Base-by-base conservation (phyloP, 2,797 vertebrate genomes). In the Hipposideros larvatus region DNA sequence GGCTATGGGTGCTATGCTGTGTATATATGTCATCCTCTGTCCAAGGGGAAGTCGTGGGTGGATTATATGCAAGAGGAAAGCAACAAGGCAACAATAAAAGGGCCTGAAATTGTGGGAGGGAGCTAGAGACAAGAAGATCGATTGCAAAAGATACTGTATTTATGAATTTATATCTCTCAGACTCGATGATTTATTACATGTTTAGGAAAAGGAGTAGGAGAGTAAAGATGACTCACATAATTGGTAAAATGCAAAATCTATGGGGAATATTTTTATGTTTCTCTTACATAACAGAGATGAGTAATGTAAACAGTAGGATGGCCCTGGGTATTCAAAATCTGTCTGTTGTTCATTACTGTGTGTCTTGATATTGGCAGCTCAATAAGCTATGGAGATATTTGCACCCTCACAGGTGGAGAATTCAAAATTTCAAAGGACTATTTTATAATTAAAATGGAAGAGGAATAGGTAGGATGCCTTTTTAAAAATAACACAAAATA, bases 131-230 rank as follows among this genome's bases (percentile, higher is more conserved):
- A 73, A 82, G 94, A 94, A 96, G 48, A 94, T 14, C 1, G n/a
- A 94, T 78, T 73, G 34, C 84, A 96, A 93, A 79, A 93, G 90
- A 85, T 53, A 19, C 37, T n/a, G n/a, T 85, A n/a, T 90, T 95
- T 84, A 91, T 71, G 68, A 96, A 94, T 83, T 65, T 80, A 11
- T 80, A 75, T 55, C 63, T 97, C 89, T 63, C 77, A 34, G 71
- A 74, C 95, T 13, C 85, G 90, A 92, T 95, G 93, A 97, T 96
- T 97, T 91, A 96, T 93, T 78, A 59, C 24, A 85, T 75, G 84
- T 78, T 90, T 43, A 90, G 84, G 57, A 68, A 70, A 95, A 34
- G 41, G 55, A 96, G 24, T 37, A 43, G 63, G 86, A 93, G 57
- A 94, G 34, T 28, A 79, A 91, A 43, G 28, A 90, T 68, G 80